Evolutionary conservation across 2,888 invertebrate genomes (phyloP).

Genomic region (Tuta absoluta): DNA sequence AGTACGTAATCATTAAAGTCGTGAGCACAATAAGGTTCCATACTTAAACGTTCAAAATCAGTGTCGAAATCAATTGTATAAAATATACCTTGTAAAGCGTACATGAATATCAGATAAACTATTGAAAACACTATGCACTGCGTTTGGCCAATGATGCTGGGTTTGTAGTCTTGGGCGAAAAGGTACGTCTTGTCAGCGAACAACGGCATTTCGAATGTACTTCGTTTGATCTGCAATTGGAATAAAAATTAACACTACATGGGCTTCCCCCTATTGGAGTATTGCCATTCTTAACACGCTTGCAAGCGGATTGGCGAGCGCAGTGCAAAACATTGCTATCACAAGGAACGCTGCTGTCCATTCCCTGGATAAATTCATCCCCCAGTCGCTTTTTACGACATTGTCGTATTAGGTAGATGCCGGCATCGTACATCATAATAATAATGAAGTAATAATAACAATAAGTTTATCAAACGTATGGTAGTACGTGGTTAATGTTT

Average conservation of each 20-base stretch:
- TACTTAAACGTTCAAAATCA: background rate
- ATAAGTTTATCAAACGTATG: no score
- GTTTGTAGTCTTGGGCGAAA: background rate
- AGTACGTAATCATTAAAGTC: background rate
- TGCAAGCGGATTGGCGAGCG: no score
- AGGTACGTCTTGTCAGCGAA: background rate
- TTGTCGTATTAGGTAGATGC: no score
- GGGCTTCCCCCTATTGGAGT: background rate
- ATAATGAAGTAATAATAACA: no score
- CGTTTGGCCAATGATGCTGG: background rate
- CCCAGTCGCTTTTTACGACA: no score
- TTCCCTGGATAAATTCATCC: no score
- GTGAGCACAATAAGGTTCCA: background rate
- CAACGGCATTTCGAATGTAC: background rate
- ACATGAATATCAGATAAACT: conserved; percentile 5
- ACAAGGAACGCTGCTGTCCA: no score
- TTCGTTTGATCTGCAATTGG: conserved; percentile 1
- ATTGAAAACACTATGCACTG: background rate
- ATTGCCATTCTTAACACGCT: no score
- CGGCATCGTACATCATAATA: no score
- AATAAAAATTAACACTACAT: background rate
- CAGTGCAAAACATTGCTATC: no score
- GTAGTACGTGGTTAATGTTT: no score
- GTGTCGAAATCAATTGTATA: background rate
- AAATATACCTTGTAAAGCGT: conserved; percentile 1